A percentile compares a stretch with the other conserved stretches of the same genome.
These are phyloP conservation scores for Melinopterus prodromus DNA, from an alignment of 2,888 invertebrate genomes.

Conservation along the genomic window DNA sequence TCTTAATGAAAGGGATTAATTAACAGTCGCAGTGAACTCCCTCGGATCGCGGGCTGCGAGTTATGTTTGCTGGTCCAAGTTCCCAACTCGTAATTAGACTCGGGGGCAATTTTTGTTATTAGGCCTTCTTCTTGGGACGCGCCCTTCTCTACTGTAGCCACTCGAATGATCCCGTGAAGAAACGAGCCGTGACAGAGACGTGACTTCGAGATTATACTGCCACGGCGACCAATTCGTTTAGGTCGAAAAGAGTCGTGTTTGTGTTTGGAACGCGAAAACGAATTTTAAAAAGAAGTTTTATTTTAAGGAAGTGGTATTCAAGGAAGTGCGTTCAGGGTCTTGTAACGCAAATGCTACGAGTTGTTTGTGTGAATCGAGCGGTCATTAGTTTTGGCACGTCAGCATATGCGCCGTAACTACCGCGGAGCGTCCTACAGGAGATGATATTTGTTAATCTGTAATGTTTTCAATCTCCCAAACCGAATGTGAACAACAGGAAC, in stretches of 20 bases:
- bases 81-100: neutral
- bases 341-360: too few species aligned
- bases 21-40: neutral
- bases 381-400: too few species aligned
- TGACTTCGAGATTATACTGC: neutral
- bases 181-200: neutral
- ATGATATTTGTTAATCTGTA: too few species aligned
- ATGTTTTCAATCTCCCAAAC: too few species aligned
- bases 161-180: neutral
- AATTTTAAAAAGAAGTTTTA: too few species aligned
- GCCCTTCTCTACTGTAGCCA: neutral
- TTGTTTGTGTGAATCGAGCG: too few species aligned
- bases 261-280: too few species aligned
- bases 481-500: too few species aligned
- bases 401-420: too few species aligned
- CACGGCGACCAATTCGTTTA: neutral
- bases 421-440: too few species aligned
- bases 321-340: too few species aligned
- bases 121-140: neutral
- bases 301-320: too few species aligned
- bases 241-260: neutral
- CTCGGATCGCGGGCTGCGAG: neutral
- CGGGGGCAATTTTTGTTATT: constrained; percentile 4
- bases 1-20: constrained; percentile 4
- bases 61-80: neutral